Percentiles rank a stretch among this genome's conserved stretches.
These are phyloP conservation scores for Arrhopalites spinosus DNA, from an alignment of 2,888 invertebrate species.

Conservation along the genomic window DNA sequence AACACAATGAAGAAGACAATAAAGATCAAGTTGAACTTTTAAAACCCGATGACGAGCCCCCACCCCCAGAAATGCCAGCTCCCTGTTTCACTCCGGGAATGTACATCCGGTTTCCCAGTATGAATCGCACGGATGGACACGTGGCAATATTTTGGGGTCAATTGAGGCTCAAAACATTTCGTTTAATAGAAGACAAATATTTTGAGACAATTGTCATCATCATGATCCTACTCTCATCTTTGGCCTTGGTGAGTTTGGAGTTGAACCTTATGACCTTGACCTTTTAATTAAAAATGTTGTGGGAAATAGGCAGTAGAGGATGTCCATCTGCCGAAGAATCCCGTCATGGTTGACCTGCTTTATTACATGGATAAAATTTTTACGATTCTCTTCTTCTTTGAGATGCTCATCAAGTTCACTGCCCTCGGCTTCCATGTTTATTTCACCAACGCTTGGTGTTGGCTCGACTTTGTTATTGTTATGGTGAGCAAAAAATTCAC, in stretches of 20 bases:
- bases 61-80: slow-evolving; percentile 41
- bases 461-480: slow-evolving; percentile 98
- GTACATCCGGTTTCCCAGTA: slow-evolving; percentile 83
- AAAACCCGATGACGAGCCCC: too few relatives aligned
- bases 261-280: too few relatives aligned
- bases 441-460: slow-evolving; percentile 99
- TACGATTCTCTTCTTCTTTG: slow-evolving; percentile 96
- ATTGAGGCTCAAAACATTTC: slow-evolving; percentile 88
- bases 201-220: slow-evolving; percentile 99
- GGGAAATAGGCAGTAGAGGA: slow-evolving; percentile 99
- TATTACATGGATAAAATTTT: slow-evolving; percentile 98
- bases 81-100: slow-evolving; percentile 85
- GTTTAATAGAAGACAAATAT: slow-evolving; percentile 97
- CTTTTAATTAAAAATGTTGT: too few relatives aligned
- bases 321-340: slow-evolving; percentile 87
- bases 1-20: too few relatives aligned
- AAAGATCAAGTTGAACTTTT: too few relatives aligned
- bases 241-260: slow-evolving; percentile 79
- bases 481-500: too few relatives aligned
- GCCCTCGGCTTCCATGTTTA: slow-evolving; percentile 93
- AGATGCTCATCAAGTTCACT: slow-evolving; percentile 99
- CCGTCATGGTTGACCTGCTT: slow-evolving; percentile 87
- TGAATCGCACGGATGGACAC: slow-evolving; percentile 89
- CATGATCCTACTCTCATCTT: slow-evolving; percentile 97
- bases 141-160: slow-evolving; percentile 95